A percentile compares a stretch with the other conserved stretches of the same genome.
These are phyloP conservation scores for Larimichthys crocea DNA, from an alignment of 2,113 vertebrate genomes.

Conservation along the genomic window DNA sequence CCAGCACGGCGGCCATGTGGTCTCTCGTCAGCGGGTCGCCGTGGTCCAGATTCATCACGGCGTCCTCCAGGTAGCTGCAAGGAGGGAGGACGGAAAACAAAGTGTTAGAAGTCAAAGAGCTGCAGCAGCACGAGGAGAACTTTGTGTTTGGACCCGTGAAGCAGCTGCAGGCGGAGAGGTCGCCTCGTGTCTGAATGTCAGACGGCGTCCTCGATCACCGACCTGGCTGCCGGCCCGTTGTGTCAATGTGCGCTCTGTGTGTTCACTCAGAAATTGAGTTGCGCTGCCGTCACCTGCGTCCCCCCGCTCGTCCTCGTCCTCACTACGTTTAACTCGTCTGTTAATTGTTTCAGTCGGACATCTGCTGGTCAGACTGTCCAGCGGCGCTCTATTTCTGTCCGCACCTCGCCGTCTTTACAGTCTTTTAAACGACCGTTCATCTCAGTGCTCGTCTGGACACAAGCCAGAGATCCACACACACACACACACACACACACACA, in stretches of 20 bases:
- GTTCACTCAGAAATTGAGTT: slow-evolving; percentile 30
- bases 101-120: too few relatives aligned
- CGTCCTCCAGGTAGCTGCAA: slow-evolving; percentile 95
- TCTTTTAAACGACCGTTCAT: slow-evolving; percentile 30
- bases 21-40: slow-evolving; percentile 95
- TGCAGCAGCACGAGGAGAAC: slow-evolving; percentile 1
- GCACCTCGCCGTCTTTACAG: slow-evolving; percentile 23
- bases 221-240: background rate
- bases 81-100: background rate
- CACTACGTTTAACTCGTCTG: slow-evolving; percentile 21
- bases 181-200: slow-evolving; percentile 36
- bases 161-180: slow-evolving; percentile 5
- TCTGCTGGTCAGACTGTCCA: slow-evolving; percentile 33
- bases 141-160: slow-evolving; percentile 4
- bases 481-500: background rate
- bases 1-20: slow-evolving; percentile 95
- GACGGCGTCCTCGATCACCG: slow-evolving; percentile 23
- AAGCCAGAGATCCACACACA: slow-evolving; percentile 26
- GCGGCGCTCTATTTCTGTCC: background rate
- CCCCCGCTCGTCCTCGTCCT: background rate
- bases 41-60: slow-evolving; percentile 97
- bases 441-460: slow-evolving; percentile 32
- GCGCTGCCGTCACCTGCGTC: background rate
- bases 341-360: slow-evolving; percentile 43
- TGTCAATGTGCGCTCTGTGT: background rate